A percentile compares a stretch with the other conserved stretches of the same genome.
phyloP scores from a whole-genome alignment of 2,888 invertebrate genomes.

The Mycalesis mineus region DNA sequence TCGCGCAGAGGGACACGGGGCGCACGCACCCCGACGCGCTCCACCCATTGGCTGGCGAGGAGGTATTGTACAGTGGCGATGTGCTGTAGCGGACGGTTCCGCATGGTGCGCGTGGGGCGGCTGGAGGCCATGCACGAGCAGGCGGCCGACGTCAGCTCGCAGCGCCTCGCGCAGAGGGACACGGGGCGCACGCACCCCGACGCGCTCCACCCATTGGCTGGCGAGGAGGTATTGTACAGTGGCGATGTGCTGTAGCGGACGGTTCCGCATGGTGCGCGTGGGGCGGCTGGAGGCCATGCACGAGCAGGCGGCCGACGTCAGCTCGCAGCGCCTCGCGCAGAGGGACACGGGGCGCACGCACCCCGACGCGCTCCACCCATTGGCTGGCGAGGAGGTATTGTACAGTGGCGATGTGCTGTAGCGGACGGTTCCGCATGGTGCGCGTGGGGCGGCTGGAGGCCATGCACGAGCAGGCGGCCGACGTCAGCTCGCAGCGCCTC shows the following conservation, averaged over 20 bases:
- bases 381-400: conserved; percentile 32
- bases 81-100: conserved; percentile 65
- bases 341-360: conserved; percentile 52
- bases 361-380: conserved; percentile 25
- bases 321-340: conserved; percentile 75
- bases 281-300: conserved; percentile 81
- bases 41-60: conserved; percentile 33
- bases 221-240: conserved; percentile 29
- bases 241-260: conserved; percentile 43
- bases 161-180: conserved; percentile 72
- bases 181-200: conserved; percentile 37
- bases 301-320: conserved; percentile 71
- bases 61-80: conserved; percentile 15
- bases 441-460: conserved; percentile 81
- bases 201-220: conserved; percentile 28
- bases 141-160: conserved; percentile 76
- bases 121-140: conserved; percentile 77
- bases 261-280: conserved; percentile 82
- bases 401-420: conserved; percentile 24
- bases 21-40: conserved; percentile 28
- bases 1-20: conserved; percentile 69
- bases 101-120: conserved; percentile 83
- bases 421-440: conserved; percentile 79
- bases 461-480: conserved; percentile 76
- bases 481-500: conserved; percentile 76